These are phyloP conservation scores for Scotopteryx bipunctaria DNA, from an alignment of 2,888 invertebrate genomes.

Conservation along the genomic window DNA sequence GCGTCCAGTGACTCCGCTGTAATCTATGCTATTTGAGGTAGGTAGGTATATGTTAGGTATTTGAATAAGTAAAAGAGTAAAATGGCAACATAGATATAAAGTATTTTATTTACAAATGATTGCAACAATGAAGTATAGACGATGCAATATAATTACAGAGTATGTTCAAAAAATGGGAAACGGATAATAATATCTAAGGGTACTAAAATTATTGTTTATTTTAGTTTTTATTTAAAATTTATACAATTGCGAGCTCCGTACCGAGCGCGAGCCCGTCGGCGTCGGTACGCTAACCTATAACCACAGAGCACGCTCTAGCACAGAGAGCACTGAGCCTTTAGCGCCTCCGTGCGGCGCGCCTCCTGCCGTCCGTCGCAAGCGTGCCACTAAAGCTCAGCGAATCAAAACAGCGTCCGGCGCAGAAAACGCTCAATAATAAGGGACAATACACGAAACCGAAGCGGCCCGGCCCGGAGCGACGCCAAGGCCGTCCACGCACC, in stretches of 20 bases:
- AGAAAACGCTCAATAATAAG: conserved; percentile 42
- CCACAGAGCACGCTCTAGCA: conserved; percentile 33
- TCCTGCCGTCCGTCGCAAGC: conserved; percentile 44
- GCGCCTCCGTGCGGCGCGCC: conserved; percentile 11
- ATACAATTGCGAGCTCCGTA: conserved; percentile 62
- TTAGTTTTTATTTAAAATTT: conserved; percentile 67
- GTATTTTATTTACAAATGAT: conserved; percentile 85
- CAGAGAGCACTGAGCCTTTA: conserved; percentile 21
- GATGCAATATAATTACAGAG: conserved; percentile 83
- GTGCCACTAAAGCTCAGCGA: conserved; percentile 58
- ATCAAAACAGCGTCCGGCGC: conserved; percentile 52
- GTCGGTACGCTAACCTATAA: conserved; percentile 34
- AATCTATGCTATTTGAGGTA: no score
- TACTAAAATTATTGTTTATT: conserved; percentile 73
- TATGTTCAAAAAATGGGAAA: conserved; percentile 81
- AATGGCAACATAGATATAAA: conserved; percentile 66
- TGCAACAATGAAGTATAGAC: conserved; percentile 84
- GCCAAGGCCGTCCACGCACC: no score
- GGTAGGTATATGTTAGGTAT: conserved; percentile 1
- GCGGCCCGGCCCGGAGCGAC: conserved; percentile 29
- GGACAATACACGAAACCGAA: conserved; percentile 33
- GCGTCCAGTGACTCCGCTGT: no score
- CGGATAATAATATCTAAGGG: conserved; percentile 82
- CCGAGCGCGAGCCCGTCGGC: conserved; percentile 38
- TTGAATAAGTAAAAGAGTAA: conserved; percentile 27